Percentiles rank a stretch among this genome's conserved stretches.
Evolutionary conservation across 2,113 vertebrate genomes (phyloP).

Genomic region (Tyrannus savana): DNA sequence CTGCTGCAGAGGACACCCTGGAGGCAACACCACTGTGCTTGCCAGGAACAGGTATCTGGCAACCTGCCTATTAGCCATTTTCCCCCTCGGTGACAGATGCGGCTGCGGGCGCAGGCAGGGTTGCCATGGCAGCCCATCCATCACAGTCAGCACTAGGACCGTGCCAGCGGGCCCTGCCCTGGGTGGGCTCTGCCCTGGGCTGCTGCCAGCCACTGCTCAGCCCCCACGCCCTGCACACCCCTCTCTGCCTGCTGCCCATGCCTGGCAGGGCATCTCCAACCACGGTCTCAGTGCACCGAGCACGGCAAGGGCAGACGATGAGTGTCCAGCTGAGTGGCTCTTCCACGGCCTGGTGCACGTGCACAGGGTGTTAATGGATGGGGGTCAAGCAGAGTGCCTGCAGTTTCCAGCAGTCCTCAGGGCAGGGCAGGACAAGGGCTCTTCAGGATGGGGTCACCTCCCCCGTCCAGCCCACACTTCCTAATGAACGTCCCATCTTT

Average conservation of each 20-base stretch:
- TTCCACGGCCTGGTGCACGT: rapidly evolving
- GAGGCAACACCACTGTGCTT: background rate
- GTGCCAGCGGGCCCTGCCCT: background rate
- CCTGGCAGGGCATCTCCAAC: background rate
- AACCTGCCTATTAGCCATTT: background rate
- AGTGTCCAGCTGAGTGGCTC: background rate
- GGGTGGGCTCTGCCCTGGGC: background rate
- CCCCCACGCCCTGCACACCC: background rate
- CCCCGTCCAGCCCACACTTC: background rate
- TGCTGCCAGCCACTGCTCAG: background rate
- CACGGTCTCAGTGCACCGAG: background rate
- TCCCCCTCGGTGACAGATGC: background rate
- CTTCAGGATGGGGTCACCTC: background rate
- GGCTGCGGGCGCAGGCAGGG: background rate
- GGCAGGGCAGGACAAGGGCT: background rate
- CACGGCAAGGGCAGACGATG: background rate
- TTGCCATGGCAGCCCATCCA: constrained; percentile 60
- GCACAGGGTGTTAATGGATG: background rate
- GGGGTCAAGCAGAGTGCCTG: background rate
- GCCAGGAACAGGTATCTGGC: background rate
- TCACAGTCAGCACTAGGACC: background rate
- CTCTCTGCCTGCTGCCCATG: background rate
- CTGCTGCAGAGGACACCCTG: background rate
- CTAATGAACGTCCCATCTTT: background rate
- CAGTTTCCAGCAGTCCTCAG: background rate